phyloP scores from a whole-genome alignment of 2,888 invertebrate species.

The Drosophila sordidula region DNA sequence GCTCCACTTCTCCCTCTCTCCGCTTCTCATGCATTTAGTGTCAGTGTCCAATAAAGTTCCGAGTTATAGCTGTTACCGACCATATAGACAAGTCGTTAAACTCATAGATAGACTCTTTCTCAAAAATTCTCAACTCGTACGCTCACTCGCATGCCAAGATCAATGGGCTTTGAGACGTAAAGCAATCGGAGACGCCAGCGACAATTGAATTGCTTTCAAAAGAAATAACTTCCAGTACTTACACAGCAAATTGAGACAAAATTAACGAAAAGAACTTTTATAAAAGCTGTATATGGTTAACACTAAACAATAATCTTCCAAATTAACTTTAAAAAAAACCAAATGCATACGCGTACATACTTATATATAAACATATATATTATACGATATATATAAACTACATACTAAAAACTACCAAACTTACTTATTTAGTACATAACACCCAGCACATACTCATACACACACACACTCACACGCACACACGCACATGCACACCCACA shows the following conservation, averaged over 20 bases:
- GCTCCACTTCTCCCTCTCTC: background rate
- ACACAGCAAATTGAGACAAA: conserved; percentile 26
- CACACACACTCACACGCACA: conserved; percentile 8
- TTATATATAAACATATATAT: conserved; percentile 29
- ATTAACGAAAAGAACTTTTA: conserved; percentile 44
- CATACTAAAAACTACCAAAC: conserved; percentile 31
- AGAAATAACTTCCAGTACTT: conserved; percentile 50
- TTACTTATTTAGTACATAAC: conserved; percentile 34
- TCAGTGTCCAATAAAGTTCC: conserved; percentile 1
- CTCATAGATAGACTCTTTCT: conserved; percentile 6
- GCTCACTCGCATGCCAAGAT: conserved; percentile 18
- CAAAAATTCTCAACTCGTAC: conserved; percentile 6
- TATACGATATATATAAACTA: conserved; percentile 32
- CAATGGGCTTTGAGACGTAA: conserved; percentile 21
- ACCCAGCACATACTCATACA: conserved; percentile 29
- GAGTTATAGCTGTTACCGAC: background rate
- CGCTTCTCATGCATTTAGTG: background rate
- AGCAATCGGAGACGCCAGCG: conserved; percentile 19
- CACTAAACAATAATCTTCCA: conserved; percentile 73
- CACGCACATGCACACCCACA: conserved; percentile 14
- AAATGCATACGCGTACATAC: conserved; percentile 43
- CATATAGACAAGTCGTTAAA: conserved; percentile 2
- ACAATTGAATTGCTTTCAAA: conserved; percentile 15
- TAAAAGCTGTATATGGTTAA: conserved; percentile 66
- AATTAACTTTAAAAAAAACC: conserved; percentile 61